Base-by-base conservation (phyloP, 2,797 vertebrate genomes). In the Alcedo quadribrachys region DNA sequence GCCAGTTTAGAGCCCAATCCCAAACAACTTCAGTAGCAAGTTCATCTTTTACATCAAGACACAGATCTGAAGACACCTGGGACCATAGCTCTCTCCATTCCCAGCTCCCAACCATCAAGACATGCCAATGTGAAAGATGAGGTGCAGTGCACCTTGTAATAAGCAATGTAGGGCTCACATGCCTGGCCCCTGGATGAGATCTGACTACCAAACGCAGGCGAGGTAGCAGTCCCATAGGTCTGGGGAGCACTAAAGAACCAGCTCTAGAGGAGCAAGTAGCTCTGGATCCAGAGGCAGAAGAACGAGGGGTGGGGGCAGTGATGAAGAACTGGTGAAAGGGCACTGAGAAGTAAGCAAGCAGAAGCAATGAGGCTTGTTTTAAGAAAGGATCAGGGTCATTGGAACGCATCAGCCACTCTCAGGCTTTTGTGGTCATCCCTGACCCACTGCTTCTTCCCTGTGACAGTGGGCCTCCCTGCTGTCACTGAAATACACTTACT, bases 401-500 rank as follows among this genome's bases (percentile, higher is more conserved):
- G 57, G 9, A 50, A 30, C 17, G 15, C 19, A 46, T 57, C 66
- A 65, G 46, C 24, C n/a, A 11, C 45, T 70, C 53, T 50, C 42
- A 50, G 58, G 20, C n/a, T 54, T 80, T 43, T 60, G 68, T 63
- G 33, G 28, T 30, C 16, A 69, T n/a, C 28, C 43, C 55, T 46
- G 19, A 63, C 11, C 32, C 37, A 58, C 12, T 43, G 28, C 32
- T 61, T 2, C 48, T 78, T 62, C 55, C 53, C 51, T 37, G 45
- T 32, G 74, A 32, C 5, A 5, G 2, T 0, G 2, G 4, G 11
- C 32, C 32, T 51, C 60, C 30, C 30, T 54, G 35, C 1, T 0
- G 35, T 75, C 74, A n/a, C 33, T 32, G 33, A 45, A 5, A 8
- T 32, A 51, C 30, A 42, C 30, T 19, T 19, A n/a, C 8, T 54